Base-by-base conservation (phyloP, 2,888 invertebrate genomes). In the Xestobium rufovillosum region DNA sequence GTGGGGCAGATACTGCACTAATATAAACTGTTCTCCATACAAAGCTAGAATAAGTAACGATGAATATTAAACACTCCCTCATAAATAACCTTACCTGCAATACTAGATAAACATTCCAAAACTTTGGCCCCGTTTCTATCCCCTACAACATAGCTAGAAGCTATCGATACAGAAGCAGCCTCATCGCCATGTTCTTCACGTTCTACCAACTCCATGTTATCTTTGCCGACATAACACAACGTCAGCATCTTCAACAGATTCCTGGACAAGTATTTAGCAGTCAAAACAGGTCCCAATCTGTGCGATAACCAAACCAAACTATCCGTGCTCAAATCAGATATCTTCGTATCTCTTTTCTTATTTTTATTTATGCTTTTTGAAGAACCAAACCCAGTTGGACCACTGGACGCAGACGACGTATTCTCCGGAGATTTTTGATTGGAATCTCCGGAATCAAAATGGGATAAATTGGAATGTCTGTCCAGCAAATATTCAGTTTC, bases 241-340 rank as follows among this genome's bases (percentile, higher is more conserved):
- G 92, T 88, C 34, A 97, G 67, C 88, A 97, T 94, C 56, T 94
- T 80, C 8, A 97, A 70, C 45, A 98, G 71, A 69, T 95, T 95
- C 41, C 89, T 75, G 0, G 94, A 87, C 15, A 97, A 72, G 67
- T 89, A 84, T 49, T 88, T 80, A 26, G 95, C 90, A 0, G 92
- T 91, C 14, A 97, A 71, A 30, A 96, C 89, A 0, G 97, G 96
- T 0, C 97, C 97, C 11, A 97, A 68, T 44, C 94, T 77, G 66
- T 94, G 89, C 0, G 92, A 83, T 39, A 97, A 59, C 95, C 96
- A 96, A 42, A 90, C 79, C 1, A 91, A 67, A 54, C 88, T 89
- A 55, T 89, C 90, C 0, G 81, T 78, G 55, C 87, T 85, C 79
- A 89, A 86, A 57, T 89, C 88, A 0, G 88, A 85, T 44, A 85